Evolutionary conservation across 2,113 vertebrate species (phyloP), one percentile per base, ranked within the genome.

Genomic region (western clawed frog (Xenopus tropicalis)): DNA sequence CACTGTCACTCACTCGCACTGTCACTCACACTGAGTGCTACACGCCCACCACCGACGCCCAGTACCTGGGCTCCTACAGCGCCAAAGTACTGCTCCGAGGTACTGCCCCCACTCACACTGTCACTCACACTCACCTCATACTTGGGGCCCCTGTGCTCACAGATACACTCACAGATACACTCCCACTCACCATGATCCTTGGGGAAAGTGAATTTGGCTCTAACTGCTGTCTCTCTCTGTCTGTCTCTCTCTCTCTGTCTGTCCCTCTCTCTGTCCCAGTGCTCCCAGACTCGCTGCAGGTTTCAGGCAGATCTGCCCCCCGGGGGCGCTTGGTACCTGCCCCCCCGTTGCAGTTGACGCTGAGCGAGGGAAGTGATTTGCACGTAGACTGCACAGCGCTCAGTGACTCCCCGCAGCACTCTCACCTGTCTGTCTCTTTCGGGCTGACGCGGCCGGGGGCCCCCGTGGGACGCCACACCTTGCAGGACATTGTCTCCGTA

Each of bases 381-480:
- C 87, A 82, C 0, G 85, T 96, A 78, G 87, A 82, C 1, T 96
- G 94, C 69, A 80, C 87, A 0, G 91, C 90, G 0, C 75, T 79
- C 20, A 87, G 91, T 3, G 86, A 83, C 42, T 93, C 93, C 0
- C 72, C 82, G 70, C 84, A 93, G 78, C 94, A 96, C 86, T 94
- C 93, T 3, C 94, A 96, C 77, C 78, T 96, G 80, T 91, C 94
- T 0, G 81, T 95, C 84, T 89, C 84, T 1, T 96, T 96, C 7
- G 90, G 92, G 16, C 83, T 91, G 65, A 78, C 78, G 0, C 22
- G 81, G 0, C 78, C 83, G 0, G 82, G 79, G 25, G 77, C 54
- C 0, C 81, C 82, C 0, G 84, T 84, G 54, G 86, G 86, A 10
- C 86, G 83, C 13, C 84, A 83, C 52, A 88, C 86, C 0, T 74